Percentiles rank a stretch among this genome's conserved stretches.
These are phyloP conservation scores for Mimumesa dahlbomi DNA, from an alignment of 2,888 invertebrate genomes.

Conservation along the genomic window DNA sequence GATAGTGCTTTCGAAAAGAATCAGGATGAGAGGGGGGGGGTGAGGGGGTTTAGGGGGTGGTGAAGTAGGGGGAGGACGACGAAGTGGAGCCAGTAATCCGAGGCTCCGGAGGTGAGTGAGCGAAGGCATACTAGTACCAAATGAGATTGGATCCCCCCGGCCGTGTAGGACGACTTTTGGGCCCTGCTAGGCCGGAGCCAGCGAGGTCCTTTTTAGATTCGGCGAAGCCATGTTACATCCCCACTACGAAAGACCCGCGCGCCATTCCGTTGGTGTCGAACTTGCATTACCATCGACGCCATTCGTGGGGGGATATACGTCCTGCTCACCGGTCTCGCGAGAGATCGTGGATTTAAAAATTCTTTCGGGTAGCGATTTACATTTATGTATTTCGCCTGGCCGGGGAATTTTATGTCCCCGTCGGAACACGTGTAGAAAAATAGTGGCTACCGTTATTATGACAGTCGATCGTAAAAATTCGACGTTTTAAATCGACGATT, in stretches of 20 bases:
- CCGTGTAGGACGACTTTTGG: conserved; percentile 69
- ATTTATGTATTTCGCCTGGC: conserved; percentile 43
- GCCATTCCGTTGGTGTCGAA: conserved; percentile 50
- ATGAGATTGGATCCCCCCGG: conserved; percentile 66
- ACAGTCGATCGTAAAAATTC: conserved; percentile 50
- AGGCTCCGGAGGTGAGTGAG: conserved; percentile 62
- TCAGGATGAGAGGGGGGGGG: conserved; percentile 13
- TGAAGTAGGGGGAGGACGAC: conserved; percentile 10
- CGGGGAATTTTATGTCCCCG: conserved; percentile 43
- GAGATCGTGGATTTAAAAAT: conserved; percentile 35
- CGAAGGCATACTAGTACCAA: conserved; percentile 65
- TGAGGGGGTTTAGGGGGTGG: conserved; percentile 29
- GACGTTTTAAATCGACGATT: conserved; percentile 42
- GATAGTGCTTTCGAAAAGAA: conserved; percentile 38
- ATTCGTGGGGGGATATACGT: too few relatives aligned
- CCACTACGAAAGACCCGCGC: conserved; percentile 25
- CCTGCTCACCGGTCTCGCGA: conserved; percentile 10
- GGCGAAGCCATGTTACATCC: conserved; percentile 35
- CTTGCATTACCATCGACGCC: conserved; percentile 62
- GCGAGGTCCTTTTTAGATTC: conserved; percentile 58
- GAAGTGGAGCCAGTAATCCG: conserved; percentile 58
- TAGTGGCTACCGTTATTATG: conserved; percentile 49
- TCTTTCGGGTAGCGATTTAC: conserved; percentile 40
- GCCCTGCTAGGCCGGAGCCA: conserved; percentile 48
- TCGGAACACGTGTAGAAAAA: conserved; percentile 42